phyloP scores from a whole-genome alignment of 2,113 vertebrate species.

The Xiphophorus maculatus region DNA sequence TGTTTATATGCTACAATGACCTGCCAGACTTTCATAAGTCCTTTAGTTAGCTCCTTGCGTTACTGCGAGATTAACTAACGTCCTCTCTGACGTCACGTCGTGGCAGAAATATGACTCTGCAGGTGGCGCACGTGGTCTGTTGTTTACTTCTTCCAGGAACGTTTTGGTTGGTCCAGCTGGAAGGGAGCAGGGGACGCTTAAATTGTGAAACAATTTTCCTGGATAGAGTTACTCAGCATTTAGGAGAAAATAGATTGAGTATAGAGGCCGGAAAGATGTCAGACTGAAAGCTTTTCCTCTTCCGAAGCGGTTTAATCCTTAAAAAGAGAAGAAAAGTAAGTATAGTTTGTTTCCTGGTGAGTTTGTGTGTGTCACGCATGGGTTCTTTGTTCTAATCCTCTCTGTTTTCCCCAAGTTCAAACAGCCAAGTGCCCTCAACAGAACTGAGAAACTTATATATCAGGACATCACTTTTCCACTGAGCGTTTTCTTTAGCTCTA shows the following conservation, averaged over 20 bases:
- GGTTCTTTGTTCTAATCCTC: conserved; percentile 44
- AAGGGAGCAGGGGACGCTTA: neutral
- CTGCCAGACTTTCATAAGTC: no score
- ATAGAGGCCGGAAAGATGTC: conserved; percentile 21
- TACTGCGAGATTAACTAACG: neutral
- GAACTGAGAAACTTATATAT: neutral
- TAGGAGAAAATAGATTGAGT: neutral
- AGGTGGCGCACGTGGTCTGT: conserved; percentile 72
- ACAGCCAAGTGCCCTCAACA: conserved; percentile 26
- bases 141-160: conserved; percentile 79
- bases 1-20: neutral
- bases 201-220: conserved; percentile 62
- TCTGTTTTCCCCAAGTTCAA: conserved; percentile 14
- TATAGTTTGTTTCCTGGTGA: conserved; percentile 15
- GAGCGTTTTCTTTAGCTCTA: neutral
- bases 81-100: conserved; percentile 38
- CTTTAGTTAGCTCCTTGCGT: no score
- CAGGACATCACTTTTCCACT: no score
- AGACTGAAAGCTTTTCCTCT: conserved; percentile 22
- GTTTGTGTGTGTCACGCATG: neutral
- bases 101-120: conserved; percentile 57
- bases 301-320: neutral
- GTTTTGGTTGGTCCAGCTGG: conserved; percentile 15
- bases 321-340: conserved; percentile 41
- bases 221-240: conserved; percentile 52